Evolutionary conservation across 2,113 vertebrate species (phyloP).

Genomic region (Anoura caudifer): DNA sequence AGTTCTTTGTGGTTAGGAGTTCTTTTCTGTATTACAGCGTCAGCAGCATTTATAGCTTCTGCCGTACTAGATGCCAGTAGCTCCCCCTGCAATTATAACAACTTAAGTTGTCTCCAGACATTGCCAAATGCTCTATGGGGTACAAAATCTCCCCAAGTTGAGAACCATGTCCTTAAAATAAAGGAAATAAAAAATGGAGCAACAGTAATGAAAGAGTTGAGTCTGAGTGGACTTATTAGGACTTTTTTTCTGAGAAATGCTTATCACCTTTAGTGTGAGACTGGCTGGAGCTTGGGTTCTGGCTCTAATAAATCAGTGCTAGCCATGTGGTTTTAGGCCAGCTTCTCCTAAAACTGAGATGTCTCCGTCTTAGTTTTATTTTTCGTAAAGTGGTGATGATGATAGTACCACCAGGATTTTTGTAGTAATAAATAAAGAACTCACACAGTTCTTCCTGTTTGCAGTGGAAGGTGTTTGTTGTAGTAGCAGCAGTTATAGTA

Average conservation of each 20-base stretch:
- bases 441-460: neutral
- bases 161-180: neutral
- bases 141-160: neutral
- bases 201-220: neutral
- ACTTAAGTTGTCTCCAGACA: neutral
- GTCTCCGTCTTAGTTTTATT: neutral
- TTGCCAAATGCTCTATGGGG: neutral
- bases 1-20: neutral
- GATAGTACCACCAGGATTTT: neutral
- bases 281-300: neutral
- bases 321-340: neutral
- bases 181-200: neutral
- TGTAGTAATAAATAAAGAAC: neutral
- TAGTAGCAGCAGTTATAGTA: accelerated
- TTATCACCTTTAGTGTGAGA: neutral
- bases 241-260: neutral
- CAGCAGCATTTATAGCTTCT: neutral
- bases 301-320: neutral
- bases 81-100: neutral
- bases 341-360: neutral
- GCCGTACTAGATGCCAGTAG: neutral
- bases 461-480: neutral
- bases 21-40: neutral
- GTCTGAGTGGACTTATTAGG: neutral
- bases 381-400: neutral